phyloP scores from a whole-genome alignment of 2,888 invertebrate genomes.

The Ommatoiulus sabulosus region DNA sequence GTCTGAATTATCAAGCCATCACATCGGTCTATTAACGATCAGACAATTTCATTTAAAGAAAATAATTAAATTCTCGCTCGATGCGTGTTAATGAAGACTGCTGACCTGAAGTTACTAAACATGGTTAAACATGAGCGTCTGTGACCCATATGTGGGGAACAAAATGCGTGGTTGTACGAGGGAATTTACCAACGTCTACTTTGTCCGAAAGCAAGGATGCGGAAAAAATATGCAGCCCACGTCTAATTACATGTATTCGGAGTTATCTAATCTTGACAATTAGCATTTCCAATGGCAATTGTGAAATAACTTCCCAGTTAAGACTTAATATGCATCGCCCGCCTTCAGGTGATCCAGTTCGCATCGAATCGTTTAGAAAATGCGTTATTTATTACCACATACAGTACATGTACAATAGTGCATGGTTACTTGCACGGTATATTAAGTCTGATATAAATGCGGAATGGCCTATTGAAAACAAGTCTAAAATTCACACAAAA shows the following conservation, averaged over 20 bases:
- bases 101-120: slow-evolving; percentile 13
- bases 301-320: neutral
- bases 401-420: neutral
- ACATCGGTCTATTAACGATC: neutral
- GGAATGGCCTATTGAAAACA: neutral
- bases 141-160: neutral
- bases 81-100: neutral
- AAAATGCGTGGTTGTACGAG: neutral
- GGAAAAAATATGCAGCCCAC: slow-evolving; percentile 21
- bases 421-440: neutral
- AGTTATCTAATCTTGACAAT: neutral
- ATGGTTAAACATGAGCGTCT: slow-evolving; percentile 30
- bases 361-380: neutral
- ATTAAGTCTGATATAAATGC: neutral
- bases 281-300: neutral
- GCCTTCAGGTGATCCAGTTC: no score
- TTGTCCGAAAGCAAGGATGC: slow-evolving; percentile 15
- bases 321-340: neutral
- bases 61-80: neutral
- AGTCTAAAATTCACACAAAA: neutral
- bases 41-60: neutral
- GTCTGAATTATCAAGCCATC: neutral
- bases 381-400: neutral
- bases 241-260: neutral
- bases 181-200: neutral